These are phyloP conservation scores for Melanaphis sacchari DNA, from an alignment of 1,140 invertebrate genomes.

Conservation along the genomic window DNA sequence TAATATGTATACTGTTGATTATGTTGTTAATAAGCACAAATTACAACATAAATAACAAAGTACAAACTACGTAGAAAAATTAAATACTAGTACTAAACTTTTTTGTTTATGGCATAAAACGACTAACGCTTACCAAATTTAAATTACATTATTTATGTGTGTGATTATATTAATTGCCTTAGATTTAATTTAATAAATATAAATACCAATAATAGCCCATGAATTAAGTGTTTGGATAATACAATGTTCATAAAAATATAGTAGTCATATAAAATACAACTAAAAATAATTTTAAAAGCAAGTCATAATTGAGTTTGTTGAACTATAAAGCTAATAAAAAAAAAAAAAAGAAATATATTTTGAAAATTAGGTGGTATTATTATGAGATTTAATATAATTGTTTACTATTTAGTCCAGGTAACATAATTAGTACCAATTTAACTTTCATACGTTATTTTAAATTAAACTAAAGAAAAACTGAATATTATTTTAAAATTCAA, in stretches of 20 bases:
- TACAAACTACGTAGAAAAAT: slow-evolving; percentile 26
- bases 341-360: not conserved
- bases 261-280: not conserved
- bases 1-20: slow-evolving; percentile 55
- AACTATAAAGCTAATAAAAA: not conserved
- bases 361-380: slow-evolving; percentile 2
- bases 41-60: slow-evolving; percentile 20
- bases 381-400: not conserved
- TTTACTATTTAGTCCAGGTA: not conserved
- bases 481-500: slow-evolving; percentile 16
- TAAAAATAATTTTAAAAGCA: not conserved
- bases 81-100: not conserved
- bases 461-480: not conserved
- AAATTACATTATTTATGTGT: not conserved
- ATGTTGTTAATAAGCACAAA: slow-evolving; percentile 51
- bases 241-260: not conserved
- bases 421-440: not conserved
- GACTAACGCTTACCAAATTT: slow-evolving; percentile 44
- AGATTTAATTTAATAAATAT: not conserved
- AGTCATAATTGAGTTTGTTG: not conserved
- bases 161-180: not conserved
- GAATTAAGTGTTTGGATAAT: not conserved
- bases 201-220: not conserved
- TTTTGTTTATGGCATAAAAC: slow-evolving; percentile 21
- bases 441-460: not conserved